Evolutionary conservation across 2,888 invertebrate species (phyloP).

Genomic region (Diplolepis rosae): DNA sequence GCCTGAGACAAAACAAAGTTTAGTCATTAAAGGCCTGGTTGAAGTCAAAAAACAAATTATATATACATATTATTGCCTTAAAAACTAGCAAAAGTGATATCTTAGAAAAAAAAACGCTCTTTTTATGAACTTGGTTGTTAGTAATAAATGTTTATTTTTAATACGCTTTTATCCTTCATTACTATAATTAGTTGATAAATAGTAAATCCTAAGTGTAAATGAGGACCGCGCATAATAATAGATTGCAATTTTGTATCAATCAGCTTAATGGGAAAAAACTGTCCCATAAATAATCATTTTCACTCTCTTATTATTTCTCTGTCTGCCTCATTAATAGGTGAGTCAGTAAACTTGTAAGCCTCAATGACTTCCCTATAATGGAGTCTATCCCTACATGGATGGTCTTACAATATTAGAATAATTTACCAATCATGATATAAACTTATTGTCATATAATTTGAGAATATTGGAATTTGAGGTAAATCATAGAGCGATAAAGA

Average conservation of each 20-base stretch:
- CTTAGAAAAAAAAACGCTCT: no score
- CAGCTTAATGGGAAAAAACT: background rate
- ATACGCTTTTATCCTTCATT: no score
- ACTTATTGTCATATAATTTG: background rate
- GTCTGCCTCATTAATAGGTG: slow-evolving; percentile 9
- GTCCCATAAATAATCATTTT: background rate
- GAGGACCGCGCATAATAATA: background rate
- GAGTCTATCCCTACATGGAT: background rate
- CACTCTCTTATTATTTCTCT: background rate
- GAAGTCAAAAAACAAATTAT: no score
- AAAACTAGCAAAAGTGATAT: no score
- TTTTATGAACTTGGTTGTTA: no score
- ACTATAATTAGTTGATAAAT: background rate
- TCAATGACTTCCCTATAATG: slow-evolving; percentile 6
- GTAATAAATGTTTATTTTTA: no score
- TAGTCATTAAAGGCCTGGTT: no score
- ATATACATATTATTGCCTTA: no score
- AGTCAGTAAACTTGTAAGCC: slow-evolving; percentile 10
- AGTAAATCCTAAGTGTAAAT: background rate
- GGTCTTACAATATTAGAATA: background rate
- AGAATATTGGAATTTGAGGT: background rate
- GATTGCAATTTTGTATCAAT: background rate
- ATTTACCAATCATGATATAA: background rate
- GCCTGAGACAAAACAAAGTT: no score
- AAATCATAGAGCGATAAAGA: background rate